Percentiles rank a stretch among this genome's conserved stretches.
These are phyloP conservation scores for Alaudala cheleensis DNA, from an alignment of 2,113 vertebrate genomes.

Conservation along the genomic window DNA sequence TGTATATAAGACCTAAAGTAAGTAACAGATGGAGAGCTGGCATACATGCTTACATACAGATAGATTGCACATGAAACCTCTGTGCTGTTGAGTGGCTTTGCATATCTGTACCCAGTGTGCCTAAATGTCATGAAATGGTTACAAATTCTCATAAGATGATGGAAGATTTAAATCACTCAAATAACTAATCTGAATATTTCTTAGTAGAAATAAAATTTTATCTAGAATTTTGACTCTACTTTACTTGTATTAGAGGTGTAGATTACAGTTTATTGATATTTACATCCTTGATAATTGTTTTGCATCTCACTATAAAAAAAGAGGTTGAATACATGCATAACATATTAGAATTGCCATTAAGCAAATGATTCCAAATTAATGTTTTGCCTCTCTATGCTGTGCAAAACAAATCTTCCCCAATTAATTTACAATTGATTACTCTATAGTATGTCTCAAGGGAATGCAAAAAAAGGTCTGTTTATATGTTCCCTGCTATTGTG, in stretches of 20 bases:
- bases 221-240: slow-evolving; percentile 25
- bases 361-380: slow-evolving; percentile 71
- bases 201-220: slow-evolving; percentile 51
- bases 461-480: neutral
- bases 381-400: slow-evolving; percentile 64
- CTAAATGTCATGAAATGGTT: neutral
- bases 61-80: neutral
- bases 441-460: slow-evolving; percentile 62
- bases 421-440: slow-evolving; percentile 78
- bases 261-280: slow-evolving; percentile 62
- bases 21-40: neutral
- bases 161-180: neutral
- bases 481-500: slow-evolving; percentile 8
- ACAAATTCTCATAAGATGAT: neutral
- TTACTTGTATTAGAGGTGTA: slow-evolving; percentile 37
- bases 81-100: neutral
- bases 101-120: neutral
- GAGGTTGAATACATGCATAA: slow-evolving; percentile 68
- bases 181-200: slow-evolving; percentile 3
- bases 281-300: slow-evolving; percentile 67
- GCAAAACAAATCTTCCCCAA: slow-evolving; percentile 68
- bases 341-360: slow-evolving; percentile 74
- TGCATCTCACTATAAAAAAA: slow-evolving; percentile 65
- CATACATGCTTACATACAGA: neutral
- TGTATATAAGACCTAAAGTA: neutral